phyloP scores from a whole-genome alignment of 2,113 vertebrate genomes.

The Coptodon rendalli region DNA sequence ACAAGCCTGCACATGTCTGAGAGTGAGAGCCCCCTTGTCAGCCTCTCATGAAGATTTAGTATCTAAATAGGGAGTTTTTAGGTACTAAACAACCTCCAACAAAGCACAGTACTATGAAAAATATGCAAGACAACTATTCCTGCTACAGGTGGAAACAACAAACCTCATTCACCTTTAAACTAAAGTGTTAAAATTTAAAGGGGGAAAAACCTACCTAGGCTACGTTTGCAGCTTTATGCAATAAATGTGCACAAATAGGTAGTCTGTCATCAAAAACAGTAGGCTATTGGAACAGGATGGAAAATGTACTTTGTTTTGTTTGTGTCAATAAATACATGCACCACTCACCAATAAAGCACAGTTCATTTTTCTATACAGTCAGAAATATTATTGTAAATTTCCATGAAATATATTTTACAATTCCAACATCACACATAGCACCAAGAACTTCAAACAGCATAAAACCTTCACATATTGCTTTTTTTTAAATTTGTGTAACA shows the following conservation, averaged over 20 bases:
- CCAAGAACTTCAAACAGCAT: background rate
- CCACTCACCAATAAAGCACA: background rate
- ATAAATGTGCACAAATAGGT: background rate
- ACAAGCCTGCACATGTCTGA: accelerated
- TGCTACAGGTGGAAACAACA: background rate
- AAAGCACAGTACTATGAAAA: background rate
- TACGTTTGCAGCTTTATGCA: background rate
- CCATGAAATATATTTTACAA: background rate
- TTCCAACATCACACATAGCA: background rate
- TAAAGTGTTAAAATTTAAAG: background rate
- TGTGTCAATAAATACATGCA: background rate
- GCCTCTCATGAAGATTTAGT: background rate
- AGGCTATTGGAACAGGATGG: background rate
- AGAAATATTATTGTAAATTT: background rate
- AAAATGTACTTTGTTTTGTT: background rate
- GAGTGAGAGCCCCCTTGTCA: background rate
- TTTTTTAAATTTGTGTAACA: background rate
- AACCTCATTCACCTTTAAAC: background rate
- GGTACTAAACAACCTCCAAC: background rate
- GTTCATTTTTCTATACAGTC: background rate
- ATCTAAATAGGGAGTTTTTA: background rate
- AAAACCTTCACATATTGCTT: background rate
- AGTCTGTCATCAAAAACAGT: background rate
- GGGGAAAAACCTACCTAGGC: background rate
- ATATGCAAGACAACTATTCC: background rate